phyloP scores from a whole-genome alignment of 2,888 invertebrate genomes.

The Apoderus coryli region DNA sequence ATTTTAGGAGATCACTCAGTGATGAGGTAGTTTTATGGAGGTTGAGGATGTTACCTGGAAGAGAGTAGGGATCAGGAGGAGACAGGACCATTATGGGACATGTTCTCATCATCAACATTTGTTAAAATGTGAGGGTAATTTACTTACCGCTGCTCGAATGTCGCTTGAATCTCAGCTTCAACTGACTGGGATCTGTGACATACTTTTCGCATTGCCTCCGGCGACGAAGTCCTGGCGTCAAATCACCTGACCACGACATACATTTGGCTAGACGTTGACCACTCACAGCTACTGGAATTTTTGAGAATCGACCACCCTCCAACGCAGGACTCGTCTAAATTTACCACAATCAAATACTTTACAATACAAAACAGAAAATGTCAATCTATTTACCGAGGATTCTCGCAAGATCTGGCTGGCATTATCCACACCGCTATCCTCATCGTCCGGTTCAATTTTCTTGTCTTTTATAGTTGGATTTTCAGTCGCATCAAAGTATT shows the following conservation, averaged over 20 bases:
- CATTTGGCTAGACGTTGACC: slow-evolving; percentile 48
- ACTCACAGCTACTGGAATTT: slow-evolving; percentile 50
- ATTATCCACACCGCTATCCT: slow-evolving; percentile 33
- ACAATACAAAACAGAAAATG: background rate
- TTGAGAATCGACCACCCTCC: slow-evolving; percentile 38
- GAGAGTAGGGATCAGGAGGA: slow-evolving; percentile 7
- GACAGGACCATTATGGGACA: too few species aligned
- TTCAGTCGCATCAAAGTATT: slow-evolving; percentile 71
- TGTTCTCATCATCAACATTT: too few species aligned
- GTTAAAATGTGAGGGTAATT: slow-evolving; percentile 1
- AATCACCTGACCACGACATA: slow-evolving; percentile 50
- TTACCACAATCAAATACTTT: too few species aligned
- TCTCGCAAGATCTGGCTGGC: slow-evolving; percentile 32
- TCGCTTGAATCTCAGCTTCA: slow-evolving; percentile 66
- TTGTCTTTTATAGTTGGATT: slow-evolving; percentile 34
- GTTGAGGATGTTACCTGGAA: slow-evolving; percentile 7
- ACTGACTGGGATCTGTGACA: slow-evolving; percentile 68
- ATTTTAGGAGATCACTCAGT: too few species aligned
- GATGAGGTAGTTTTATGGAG: too few species aligned
- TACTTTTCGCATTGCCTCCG: slow-evolving; percentile 70
- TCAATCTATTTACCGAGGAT: slow-evolving; percentile 26
- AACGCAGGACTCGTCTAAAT: slow-evolving; percentile 30
- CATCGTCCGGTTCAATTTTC: slow-evolving; percentile 30
- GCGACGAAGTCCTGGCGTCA: slow-evolving; percentile 56
- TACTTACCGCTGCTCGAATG: slow-evolving; percentile 31